Base-by-base conservation (phyloP, 2,888 invertebrate genomes). In the Lordiphosa fenestrarum region DNA sequence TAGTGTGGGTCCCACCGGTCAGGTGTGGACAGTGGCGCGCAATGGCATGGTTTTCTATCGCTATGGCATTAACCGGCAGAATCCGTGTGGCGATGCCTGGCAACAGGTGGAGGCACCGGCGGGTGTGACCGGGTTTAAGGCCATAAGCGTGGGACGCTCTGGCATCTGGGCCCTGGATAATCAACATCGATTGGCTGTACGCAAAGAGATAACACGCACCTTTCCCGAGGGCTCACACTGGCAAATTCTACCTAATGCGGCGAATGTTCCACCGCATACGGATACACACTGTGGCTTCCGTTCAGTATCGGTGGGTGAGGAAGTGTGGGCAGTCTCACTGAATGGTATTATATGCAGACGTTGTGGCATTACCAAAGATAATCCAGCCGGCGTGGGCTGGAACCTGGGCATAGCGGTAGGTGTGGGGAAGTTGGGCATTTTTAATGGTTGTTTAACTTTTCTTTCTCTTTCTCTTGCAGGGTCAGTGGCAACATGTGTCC, bases 171-270 rank as follows among this genome's bases (percentile, higher is more conserved):
- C 94, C 0, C 88, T 97, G 25, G 95, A 96, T 73, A 91, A 92
- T 19, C 92, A 92, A 67, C 94, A 95, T 30, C 91, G 92, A 55
- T 88, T 97, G 53, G 94, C 94, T 73, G 93, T 96, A 6, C 92
- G 97, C 53, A 94, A 94, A 58, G 95, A 95, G 85, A 92, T 97
- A 48, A 93, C 94, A 3, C 90, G 91, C 33, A 92, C 93, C 33
- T 94, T 94, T 75, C 96, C 94, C 0, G 95, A 95, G 86, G 97
- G 97, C 25, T 94, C 94, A 21, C 93, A 94, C 82, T 97, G 97
- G 97, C 94, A 94, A 89, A 91, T 92, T 86, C 87, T 94, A 51
- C 90, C 91, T 3, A 90, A 91, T 53, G 91, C 92, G 88, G 91
- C 92, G 40, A 91, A 91, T 71, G 91, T 93, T 81, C 90, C 92